Conservation (phyloP, 2,888 invertebrate genomes). For the Hyles lineata region DNA sequence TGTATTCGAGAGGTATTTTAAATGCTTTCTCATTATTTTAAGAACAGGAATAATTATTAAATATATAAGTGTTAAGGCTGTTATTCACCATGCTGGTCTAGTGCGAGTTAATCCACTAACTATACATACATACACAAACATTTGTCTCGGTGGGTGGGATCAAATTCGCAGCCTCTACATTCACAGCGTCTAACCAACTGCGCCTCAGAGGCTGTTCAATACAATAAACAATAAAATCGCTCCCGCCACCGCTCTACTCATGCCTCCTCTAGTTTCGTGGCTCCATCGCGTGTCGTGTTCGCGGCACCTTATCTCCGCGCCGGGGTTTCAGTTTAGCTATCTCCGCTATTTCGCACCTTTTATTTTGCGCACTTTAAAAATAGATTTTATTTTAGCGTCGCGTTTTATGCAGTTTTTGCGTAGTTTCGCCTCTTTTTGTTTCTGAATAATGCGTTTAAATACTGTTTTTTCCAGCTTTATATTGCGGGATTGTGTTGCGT, state of each 20-base stretch:
- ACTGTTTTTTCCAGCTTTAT: constrained; percentile 9
- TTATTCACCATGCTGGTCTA: too few species aligned
- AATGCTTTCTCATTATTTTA: too few species aligned
- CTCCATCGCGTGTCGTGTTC: constrained; percentile 23
- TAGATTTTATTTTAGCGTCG: constrained; percentile 13
- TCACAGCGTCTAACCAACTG: too few species aligned
- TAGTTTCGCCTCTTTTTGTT: not conserved
- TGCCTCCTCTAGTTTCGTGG: not conserved
- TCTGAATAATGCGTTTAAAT: constrained; percentile 4
- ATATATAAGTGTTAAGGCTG: too few species aligned
- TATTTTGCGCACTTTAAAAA: constrained; percentile 24
- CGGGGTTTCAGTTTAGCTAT: constrained; percentile 22
- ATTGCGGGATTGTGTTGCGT: not conserved
- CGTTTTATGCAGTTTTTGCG: constrained; percentile 2
- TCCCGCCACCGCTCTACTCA: not conserved
- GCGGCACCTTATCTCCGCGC: constrained; percentile 31
- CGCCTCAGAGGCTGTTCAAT: too few species aligned
- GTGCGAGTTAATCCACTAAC: too few species aligned
- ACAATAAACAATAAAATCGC: not conserved
- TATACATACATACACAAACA: too few species aligned
- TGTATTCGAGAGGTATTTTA: too few species aligned
- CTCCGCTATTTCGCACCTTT: constrained; percentile 20
- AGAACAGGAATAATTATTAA: too few species aligned
- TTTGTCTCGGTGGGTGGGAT: too few species aligned
- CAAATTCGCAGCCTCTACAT: too few species aligned